Base-by-base conservation (phyloP, 2,888 invertebrate genomes). In the Frankliniella intonsa region DNA sequence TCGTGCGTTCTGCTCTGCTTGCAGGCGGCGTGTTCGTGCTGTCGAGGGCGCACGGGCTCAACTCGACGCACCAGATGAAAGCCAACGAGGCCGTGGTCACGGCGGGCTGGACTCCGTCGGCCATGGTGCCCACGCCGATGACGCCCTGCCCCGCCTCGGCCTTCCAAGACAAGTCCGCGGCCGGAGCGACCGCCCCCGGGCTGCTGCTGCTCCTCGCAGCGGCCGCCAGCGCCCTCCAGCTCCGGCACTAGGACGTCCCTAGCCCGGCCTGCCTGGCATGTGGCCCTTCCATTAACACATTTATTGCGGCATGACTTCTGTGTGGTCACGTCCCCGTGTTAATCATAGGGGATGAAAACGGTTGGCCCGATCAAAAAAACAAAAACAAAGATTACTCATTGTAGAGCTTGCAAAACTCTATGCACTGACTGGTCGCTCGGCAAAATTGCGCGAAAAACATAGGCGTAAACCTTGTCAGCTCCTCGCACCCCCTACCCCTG, bases 81-180 rank as follows among this genome's bases (percentile, higher is more conserved):
- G 69, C 69, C 69, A 76, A 76, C 69, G 22, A 76, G 25, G 22
- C 11, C 69, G 25, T 76, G 22, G 25, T 76, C 69, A 76, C 22
- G 12, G 69, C 69, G 25, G 69, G 69, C 69, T 10, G 8, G 22
- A 12, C 69, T 25, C 22, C 69, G 22, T 7, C 69, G 10, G 22
- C n/a, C 69, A 76, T 76, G 69, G 22, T 10, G 22, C 22, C 25
- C 22, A 9, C 25, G 69, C 25, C 69, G 69, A 7, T 22, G 25
- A 76, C 69, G 69, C 69, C 69, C 69, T 76, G 69, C 69, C 25
- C 69, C 69, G 69, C 69, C 22, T 8, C 25, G 22, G 69, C 69
- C 11, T 25, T 76, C 22, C 22, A 69, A 9, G 69, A 22, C 69
- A 55, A 55, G 62, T 7, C 62, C 19, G 14, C 25, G 10, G 11